Percentiles rank a stretch among this genome's conserved stretches.
Evolutionary conservation across 2,113 vertebrate species (phyloP).

Genomic region (Procavia capensis): DNA sequence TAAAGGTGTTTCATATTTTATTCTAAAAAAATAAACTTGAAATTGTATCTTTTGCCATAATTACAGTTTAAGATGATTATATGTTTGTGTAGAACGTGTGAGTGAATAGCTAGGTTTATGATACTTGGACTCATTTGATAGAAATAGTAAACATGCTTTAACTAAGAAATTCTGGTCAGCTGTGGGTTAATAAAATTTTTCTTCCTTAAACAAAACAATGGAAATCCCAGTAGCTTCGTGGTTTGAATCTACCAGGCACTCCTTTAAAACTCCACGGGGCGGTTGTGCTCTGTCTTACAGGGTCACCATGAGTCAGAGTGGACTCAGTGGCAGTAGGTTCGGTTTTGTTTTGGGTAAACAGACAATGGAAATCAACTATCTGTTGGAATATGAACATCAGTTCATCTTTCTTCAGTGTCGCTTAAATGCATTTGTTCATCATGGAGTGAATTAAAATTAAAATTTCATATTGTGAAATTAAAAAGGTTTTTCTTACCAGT

Average conservation of each 20-base stretch:
- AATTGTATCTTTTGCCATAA: constrained; percentile 24
- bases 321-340: too few species aligned
- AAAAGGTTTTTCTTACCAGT: constrained; percentile 52
- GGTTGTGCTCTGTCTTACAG: too few species aligned
- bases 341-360: too few species aligned
- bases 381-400: constrained; percentile 66
- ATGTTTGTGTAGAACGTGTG: background rate
- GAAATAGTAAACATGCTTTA: constrained; percentile 36
- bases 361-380: constrained; percentile 75
- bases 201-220: constrained; percentile 32
- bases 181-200: constrained; percentile 71
- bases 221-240: too few species aligned
- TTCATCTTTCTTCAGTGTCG: constrained; percentile 67
- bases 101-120: background rate
- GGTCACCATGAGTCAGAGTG: too few species aligned
- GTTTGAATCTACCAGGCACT: too few species aligned
- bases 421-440: constrained; percentile 65
- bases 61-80: background rate
- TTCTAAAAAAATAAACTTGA: background rate
- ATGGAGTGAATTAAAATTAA: constrained; percentile 82
- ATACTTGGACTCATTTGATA: constrained; percentile 47
- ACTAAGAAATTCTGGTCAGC: background rate
- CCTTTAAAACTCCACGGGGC: too few species aligned
- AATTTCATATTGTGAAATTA: constrained; percentile 62
- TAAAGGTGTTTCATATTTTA: background rate